These are phyloP conservation scores for Cerceris ruficornis DNA, from an alignment of 2,888 invertebrate genomes.

Conservation along the genomic window DNA sequence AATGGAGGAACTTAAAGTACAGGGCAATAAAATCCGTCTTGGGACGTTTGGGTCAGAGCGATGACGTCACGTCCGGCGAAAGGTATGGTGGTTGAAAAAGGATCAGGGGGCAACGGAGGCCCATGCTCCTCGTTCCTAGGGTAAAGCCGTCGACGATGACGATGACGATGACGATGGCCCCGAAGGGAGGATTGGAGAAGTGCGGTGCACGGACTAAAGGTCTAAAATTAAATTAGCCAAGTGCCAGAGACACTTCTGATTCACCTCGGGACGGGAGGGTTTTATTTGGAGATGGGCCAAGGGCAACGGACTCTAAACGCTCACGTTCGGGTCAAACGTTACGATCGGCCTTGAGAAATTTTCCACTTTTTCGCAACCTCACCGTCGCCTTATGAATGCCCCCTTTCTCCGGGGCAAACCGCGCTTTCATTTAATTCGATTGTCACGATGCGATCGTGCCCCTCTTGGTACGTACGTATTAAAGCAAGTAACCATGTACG, in stretches of 20 bases:
- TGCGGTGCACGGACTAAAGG: slow-evolving; percentile 11
- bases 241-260: slow-evolving; percentile 64
- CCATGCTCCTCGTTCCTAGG: not conserved
- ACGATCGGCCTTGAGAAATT: slow-evolving; percentile 52
- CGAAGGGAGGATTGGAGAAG: not conserved
- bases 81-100: not conserved
- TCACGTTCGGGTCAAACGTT: slow-evolving; percentile 41
- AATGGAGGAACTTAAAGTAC: no score
- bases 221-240: slow-evolving; percentile 69
- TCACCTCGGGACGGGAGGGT: slow-evolving; percentile 58
- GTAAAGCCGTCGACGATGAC: slow-evolving; percentile 29
- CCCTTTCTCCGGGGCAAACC: no score
- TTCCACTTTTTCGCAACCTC: not conserved
- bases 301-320: slow-evolving; percentile 68
- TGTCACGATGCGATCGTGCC: no score
- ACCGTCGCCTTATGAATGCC: not conserved
- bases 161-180: no score
- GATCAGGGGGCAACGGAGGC: not conserved
- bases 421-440: no score
- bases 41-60: no score
- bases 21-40: no score
- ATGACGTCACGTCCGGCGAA: no score
- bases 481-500: no score
- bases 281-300: slow-evolving; percentile 74
- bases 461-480: no score